Conservation (phyloP, 2,888 invertebrate species). For the Diplazon laetatorius region DNA sequence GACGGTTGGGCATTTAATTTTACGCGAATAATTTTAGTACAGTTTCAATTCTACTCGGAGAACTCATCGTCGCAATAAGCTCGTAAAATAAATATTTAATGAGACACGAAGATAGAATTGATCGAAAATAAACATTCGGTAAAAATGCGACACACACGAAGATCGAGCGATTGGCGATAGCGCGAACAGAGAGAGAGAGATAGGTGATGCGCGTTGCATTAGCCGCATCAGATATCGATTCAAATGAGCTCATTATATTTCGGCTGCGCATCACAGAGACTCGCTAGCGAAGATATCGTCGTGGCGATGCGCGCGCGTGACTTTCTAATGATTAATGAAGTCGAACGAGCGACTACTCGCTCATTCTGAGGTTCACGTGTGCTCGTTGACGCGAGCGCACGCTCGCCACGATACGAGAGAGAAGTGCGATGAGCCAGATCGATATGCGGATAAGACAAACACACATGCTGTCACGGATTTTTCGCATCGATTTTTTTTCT, state of each 20-base stretch:
- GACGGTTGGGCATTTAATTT: too few relatives aligned
- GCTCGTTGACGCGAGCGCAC: constrained; percentile 11
- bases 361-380: constrained; percentile 36
- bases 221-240: constrained; percentile 78
- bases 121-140: constrained; percentile 70
- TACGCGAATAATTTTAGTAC: too few relatives aligned
- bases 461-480: constrained; percentile 15
- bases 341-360: constrained; percentile 50
- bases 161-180: constrained; percentile 69
- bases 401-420: constrained; percentile 38
- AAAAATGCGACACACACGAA: constrained; percentile 66
- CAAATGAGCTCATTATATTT: constrained; percentile 79
- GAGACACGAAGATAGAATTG: constrained; percentile 70
- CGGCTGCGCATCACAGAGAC: constrained; percentile 64
- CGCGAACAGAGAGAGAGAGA: constrained; percentile 58
- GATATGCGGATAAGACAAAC: constrained; percentile 43
- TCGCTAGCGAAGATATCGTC: constrained; percentile 27
- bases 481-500: neutral
- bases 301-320: constrained; percentile 68
- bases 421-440: constrained; percentile 47
- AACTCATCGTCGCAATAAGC: constrained; percentile 6
- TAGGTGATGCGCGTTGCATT: constrained; percentile 70
- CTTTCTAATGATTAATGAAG: constrained; percentile 72
- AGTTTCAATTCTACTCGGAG: too few relatives aligned
- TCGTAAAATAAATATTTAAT: constrained; percentile 74